phyloP scores from a whole-genome alignment of 2,888 invertebrate genomes.

The Chalcis sispes region DNA sequence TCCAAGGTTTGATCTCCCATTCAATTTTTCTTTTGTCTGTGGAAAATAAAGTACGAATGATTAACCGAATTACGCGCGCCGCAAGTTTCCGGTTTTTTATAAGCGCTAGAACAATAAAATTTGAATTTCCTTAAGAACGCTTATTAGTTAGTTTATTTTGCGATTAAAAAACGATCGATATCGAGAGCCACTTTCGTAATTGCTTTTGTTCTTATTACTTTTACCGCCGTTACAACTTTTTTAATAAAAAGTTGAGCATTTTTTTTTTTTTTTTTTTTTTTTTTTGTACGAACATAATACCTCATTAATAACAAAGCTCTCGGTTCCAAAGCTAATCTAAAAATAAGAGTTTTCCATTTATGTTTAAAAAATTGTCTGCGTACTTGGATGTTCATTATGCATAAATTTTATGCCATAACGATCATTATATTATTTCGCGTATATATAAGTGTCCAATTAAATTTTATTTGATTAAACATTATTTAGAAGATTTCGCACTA shows the following conservation, averaged over 20 bases:
- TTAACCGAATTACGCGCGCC: constrained; percentile 20
- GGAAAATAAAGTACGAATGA: constrained; percentile 3
- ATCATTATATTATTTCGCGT: constrained; percentile 12
- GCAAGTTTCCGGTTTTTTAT: constrained; percentile 8
- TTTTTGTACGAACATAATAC: no score
- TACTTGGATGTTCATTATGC: constrained; percentile 2
- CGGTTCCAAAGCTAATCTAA: no score
- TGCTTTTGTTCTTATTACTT: not conserved
- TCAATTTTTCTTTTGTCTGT: constrained; percentile 24
- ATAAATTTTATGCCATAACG: not conserved
- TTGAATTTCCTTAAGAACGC: not conserved
- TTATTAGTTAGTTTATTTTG: no score
- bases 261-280: no score
- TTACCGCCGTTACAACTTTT: no score
- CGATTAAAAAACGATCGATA: not conserved
- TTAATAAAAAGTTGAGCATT: no score
- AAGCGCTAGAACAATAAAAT: not conserved
- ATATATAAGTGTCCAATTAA: constrained; percentile 15
- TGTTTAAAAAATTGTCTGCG: not conserved
- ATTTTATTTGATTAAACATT: constrained; percentile 23
- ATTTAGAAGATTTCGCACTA: constrained; percentile 17
- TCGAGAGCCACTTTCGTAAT: no score
- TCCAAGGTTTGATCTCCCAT: constrained; percentile 36
- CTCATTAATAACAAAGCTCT: not conserved
- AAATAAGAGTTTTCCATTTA: constrained; percentile 10